Evolutionary conservation across 30 jellyfish, hydroid and myxozoan species (phyloP).

Genomic region (Aurelia aurita complex sp. Pacific): DNA sequence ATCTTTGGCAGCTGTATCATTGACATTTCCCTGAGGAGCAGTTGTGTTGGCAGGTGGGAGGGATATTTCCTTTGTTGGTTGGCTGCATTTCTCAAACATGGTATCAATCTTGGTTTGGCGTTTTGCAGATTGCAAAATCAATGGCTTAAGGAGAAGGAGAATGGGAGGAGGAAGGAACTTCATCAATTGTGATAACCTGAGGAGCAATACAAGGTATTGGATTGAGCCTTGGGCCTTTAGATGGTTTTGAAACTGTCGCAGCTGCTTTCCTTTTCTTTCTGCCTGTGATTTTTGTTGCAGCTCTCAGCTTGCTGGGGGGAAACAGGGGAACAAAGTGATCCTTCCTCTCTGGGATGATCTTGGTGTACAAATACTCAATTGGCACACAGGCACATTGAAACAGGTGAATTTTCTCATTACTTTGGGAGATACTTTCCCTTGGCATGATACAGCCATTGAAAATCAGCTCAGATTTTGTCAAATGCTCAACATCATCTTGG

Average conservation of each 20-base stretch:
- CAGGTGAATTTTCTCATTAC: conserved; percentile 19
- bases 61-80: background rate
- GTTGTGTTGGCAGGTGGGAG: background rate
- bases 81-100: background rate
- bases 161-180: too few species aligned
- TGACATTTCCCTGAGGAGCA: background rate
- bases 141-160: background rate
- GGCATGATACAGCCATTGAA: conserved; percentile 29
- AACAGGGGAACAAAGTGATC: conserved; percentile 51
- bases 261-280: background rate
- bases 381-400: conserved; percentile 49
- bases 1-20: background rate
- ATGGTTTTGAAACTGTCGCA: background rate
- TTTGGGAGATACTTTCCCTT: background rate
- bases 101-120: background rate
- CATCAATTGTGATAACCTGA: background rate
- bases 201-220: background rate
- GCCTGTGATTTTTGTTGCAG: background rate
- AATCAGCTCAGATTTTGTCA: conserved; percentile 5
- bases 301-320: background rate
- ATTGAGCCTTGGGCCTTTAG: background rate
- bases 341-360: conserved; percentile 1
- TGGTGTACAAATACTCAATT: conserved; percentile 8
- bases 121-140: conserved; percentile 8
- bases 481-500: background rate